phyloP scores from a whole-genome alignment of 2,888 invertebrate genomes.

The Euproctis similis region DNA sequence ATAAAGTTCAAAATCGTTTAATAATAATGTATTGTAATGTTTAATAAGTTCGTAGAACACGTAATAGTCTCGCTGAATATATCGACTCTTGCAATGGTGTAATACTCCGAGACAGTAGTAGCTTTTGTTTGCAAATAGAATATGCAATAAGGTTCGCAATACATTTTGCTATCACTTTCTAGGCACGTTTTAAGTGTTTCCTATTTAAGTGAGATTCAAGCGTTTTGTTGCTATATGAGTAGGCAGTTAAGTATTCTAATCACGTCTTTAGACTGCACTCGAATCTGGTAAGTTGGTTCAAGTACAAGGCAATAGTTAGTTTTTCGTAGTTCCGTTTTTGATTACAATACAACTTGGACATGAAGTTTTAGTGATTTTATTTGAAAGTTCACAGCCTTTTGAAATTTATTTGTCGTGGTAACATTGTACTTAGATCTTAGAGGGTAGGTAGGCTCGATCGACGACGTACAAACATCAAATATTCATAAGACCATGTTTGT shows the following conservation, averaged over 20 bases:
- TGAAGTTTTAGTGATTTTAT: no score
- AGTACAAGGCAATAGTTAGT: no score
- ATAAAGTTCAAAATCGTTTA: constrained; percentile 32
- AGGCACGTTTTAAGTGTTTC: constrained; percentile 23
- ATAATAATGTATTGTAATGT: constrained; percentile 15
- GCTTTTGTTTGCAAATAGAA: constrained; percentile 53
- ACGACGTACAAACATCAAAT: no score
- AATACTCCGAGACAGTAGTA: constrained; percentile 30
- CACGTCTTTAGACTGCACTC: constrained; percentile 10
- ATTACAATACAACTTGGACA: no score
- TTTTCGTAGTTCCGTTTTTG: no score
- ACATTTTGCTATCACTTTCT: constrained; percentile 21
- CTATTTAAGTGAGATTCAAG: constrained; percentile 14
- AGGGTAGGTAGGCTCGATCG: no score
- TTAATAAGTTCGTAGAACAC: constrained; percentile 27
- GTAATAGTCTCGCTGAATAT: constrained; percentile 61
- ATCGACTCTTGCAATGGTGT: constrained; percentile 46
- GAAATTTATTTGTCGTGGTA: no score
- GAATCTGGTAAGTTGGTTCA: background rate
- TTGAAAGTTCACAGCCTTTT: no score
- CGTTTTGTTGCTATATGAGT: constrained; percentile 5
- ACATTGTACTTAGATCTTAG: no score
- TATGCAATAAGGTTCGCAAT: constrained; percentile 30
- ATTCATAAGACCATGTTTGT: no score
- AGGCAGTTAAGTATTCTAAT: constrained; percentile 3